Evolutionary conservation across 2,797 vertebrate species (phyloP).

Genomic region (Poecilia gillii): DNA sequence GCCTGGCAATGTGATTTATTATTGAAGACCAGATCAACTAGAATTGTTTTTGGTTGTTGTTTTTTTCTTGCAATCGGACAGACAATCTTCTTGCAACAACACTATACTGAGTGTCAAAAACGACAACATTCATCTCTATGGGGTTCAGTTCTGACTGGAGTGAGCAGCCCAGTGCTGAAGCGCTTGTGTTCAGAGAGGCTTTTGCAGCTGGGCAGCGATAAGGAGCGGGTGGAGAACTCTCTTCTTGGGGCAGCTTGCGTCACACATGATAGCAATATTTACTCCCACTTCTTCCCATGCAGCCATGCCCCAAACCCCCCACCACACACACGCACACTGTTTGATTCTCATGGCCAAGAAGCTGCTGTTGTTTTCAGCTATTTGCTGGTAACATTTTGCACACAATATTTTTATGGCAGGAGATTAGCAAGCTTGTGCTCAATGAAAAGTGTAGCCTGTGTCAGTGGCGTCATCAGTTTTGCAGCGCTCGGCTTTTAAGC

Average conservation of each 20-base stretch:
- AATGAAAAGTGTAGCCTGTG: slow-evolving; percentile 1
- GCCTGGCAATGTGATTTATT: no score
- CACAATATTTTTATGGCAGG: background rate
- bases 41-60: no score
- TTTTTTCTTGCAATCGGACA: no score
- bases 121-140: background rate
- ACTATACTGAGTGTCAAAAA: background rate
- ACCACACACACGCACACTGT: background rate
- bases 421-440: background rate
- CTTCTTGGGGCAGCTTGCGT: slow-evolving; percentile 49
- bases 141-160: background rate
- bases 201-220: slow-evolving; percentile 37
- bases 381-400: slow-evolving; percentile 13
- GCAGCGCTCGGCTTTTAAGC: background rate
- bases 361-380: background rate
- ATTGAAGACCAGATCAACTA: no score
- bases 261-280: slow-evolving; percentile 58
- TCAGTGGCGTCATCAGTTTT: background rate
- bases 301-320: slow-evolving; percentile 19
- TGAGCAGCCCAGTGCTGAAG: background rate
- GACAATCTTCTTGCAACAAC: background rate
- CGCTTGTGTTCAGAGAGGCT: background rate
- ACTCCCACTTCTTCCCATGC: slow-evolving; percentile 50
- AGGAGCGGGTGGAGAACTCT: slow-evolving; percentile 25
- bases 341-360: slow-evolving; percentile 51